phyloP scores from a whole-genome alignment of 2,888 invertebrate species.

The Saturnia pavonia region DNA sequence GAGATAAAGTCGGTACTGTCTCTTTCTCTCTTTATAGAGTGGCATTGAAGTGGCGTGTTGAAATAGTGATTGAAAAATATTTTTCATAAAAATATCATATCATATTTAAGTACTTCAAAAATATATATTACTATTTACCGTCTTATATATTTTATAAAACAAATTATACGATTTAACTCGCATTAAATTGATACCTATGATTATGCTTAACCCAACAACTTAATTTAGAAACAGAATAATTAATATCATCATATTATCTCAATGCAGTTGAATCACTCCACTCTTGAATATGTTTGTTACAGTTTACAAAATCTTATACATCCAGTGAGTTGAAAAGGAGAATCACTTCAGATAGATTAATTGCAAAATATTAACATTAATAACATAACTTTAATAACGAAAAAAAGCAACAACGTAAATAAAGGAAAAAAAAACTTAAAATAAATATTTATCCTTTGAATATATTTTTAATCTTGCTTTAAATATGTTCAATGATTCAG shows the following conservation, averaged over 20 bases:
- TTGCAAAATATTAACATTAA: too few relatives aligned
- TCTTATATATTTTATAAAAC: neutral
- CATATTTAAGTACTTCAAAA: slow-evolving; percentile 12
- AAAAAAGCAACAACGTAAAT: too few relatives aligned
- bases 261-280: neutral
- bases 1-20: slow-evolving; percentile 45
- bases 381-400: too few relatives aligned
- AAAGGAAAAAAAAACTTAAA: too few relatives aligned
- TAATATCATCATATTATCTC: neutral
- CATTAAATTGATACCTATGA: neutral
- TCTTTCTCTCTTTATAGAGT: slow-evolving; percentile 44
- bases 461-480: too few relatives aligned
- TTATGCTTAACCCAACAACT: neutral
- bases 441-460: too few relatives aligned
- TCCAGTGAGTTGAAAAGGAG: too few relatives aligned
- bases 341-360: too few relatives aligned
- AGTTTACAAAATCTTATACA: too few relatives aligned
- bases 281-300: too few relatives aligned
- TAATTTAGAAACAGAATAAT: neutral
- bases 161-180: neutral
- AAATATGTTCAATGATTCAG: too few relatives aligned
- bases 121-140: slow-evolving; percentile 15
- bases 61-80: slow-evolving; percentile 28
- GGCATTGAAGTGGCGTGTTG: slow-evolving; percentile 32
- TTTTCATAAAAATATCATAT: slow-evolving; percentile 18